Evolutionary conservation across 2,113 vertebrate genomes (phyloP).

Genomic region (Lethenteron reissneri): DNA sequence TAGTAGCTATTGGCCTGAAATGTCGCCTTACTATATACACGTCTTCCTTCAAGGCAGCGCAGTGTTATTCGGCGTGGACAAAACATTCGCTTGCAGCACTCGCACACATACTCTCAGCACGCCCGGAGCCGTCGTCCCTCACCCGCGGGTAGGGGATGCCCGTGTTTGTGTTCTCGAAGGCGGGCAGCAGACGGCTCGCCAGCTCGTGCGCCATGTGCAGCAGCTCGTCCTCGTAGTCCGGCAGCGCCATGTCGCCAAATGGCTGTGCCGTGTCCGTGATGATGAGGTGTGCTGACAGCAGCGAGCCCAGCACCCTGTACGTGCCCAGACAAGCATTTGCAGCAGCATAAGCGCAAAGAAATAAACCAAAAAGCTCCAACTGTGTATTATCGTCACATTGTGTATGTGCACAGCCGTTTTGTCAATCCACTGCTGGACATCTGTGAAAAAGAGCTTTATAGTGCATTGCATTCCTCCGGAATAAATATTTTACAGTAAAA

Average conservation of each 20-base stretch:
- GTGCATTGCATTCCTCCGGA: neutral
- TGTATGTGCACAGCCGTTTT: neutral
- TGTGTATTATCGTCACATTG: neutral
- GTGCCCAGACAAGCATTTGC: slow-evolving; percentile 8
- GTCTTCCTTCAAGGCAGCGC: too few relatives aligned
- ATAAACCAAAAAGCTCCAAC: neutral
- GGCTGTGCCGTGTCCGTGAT: slow-evolving; percentile 75
- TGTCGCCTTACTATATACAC: too few relatives aligned
- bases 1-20: too few relatives aligned
- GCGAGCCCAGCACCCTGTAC: slow-evolving; percentile 61
- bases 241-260: slow-evolving; percentile 57
- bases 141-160: slow-evolving; percentile 92
- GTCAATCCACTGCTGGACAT: neutral
- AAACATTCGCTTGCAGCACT: too few relatives aligned
- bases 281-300: slow-evolving; percentile 85
- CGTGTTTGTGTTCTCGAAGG: slow-evolving; percentile 89
- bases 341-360: neutral
- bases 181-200: slow-evolving; percentile 70
- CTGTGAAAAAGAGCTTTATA: neutral
- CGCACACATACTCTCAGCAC: too few relatives aligned
- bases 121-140: slow-evolving; percentile 8
- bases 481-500: neutral
- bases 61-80: too few relatives aligned
- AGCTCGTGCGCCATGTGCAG: slow-evolving; percentile 76
- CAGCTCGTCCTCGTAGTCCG: slow-evolving; percentile 71